These are phyloP conservation scores for Drosophila greeni DNA, from an alignment of 2,888 invertebrate species.

Conservation along the genomic window DNA sequence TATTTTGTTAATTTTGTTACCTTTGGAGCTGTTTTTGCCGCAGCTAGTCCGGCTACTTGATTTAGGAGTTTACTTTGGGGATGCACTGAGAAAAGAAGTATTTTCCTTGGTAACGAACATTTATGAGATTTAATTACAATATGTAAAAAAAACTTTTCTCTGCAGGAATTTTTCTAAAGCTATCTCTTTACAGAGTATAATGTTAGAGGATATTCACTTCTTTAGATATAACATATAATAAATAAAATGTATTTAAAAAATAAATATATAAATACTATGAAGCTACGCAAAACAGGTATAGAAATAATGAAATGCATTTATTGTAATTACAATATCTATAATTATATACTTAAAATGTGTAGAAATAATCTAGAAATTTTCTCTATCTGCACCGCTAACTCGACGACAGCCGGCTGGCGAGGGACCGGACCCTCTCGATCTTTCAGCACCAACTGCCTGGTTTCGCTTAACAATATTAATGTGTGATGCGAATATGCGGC, in stretches of 20 bases:
- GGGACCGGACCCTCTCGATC: conserved; percentile 8
- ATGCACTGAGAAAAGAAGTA: conserved; percentile 6
- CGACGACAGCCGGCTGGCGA: conserved; percentile 9
- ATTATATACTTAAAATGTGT: too few relatives aligned
- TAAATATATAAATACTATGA: too few relatives aligned
- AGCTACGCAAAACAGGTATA: too few relatives aligned
- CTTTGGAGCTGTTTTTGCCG: conserved; percentile 45
- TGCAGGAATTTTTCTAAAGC: too few relatives aligned
- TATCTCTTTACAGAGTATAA: too few relatives aligned
- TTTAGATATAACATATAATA: too few relatives aligned
- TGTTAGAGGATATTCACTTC: too few relatives aligned
- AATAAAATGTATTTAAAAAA: too few relatives aligned
- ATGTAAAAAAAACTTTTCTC: too few relatives aligned
- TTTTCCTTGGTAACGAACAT: neutral
- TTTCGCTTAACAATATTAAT: conserved; percentile 36
- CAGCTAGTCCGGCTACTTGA: conserved; percentile 25
- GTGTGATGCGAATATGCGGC: conserved; percentile 37
- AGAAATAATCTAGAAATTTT: neutral
- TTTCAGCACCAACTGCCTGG: conserved; percentile 32
- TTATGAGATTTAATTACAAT: neutral
- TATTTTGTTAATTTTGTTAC: conserved; percentile 43
- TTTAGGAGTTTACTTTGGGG: conserved; percentile 40
- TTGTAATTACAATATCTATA: too few relatives aligned
- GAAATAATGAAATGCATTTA: too few relatives aligned
- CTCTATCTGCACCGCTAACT: conserved; percentile 6